These are phyloP conservation scores for Limanda limanda DNA, from an alignment of 2,113 vertebrate genomes.

Conservation along the genomic window DNA sequence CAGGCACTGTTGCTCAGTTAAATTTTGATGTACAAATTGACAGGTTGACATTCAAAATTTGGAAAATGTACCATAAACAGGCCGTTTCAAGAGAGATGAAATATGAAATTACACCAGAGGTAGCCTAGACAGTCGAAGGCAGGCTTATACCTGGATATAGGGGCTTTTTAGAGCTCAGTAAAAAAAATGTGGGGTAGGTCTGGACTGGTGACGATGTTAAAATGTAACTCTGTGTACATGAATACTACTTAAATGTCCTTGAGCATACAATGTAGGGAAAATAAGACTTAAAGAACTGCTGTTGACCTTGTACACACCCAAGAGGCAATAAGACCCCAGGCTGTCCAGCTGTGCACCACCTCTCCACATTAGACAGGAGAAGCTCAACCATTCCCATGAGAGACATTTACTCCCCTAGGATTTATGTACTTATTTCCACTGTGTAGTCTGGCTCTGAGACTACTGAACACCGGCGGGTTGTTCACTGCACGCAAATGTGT, in stretches of 20 bases:
- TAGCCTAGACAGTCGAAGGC: constrained; percentile 2
- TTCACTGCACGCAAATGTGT: neutral
- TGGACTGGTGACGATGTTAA: neutral
- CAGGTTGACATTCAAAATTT: neutral
- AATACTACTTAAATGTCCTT: constrained; percentile 2
- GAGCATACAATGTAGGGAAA: neutral
- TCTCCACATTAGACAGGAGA: neutral
- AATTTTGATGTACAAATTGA: neutral
- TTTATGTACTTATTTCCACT: neutral
- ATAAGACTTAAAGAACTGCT: constrained; percentile 2
- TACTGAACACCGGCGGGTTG: neutral
- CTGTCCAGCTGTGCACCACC: constrained; percentile 13
- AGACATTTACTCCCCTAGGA: neutral
- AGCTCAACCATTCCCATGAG: neutral
- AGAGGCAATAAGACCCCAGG: constrained; percentile 15
- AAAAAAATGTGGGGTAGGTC: neutral
- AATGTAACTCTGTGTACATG: neutral
- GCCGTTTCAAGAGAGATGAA: neutral
- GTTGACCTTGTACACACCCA: constrained; percentile 19
- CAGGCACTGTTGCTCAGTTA: neutral
- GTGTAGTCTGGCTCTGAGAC: neutral
- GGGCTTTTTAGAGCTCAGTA: neutral
- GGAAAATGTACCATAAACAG: neutral
- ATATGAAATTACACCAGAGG: neutral
- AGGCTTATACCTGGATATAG: constrained; percentile 15